Base-by-base conservation (phyloP, 1,140 invertebrate genomes). In the Aphaenogaster floridana region DNA sequence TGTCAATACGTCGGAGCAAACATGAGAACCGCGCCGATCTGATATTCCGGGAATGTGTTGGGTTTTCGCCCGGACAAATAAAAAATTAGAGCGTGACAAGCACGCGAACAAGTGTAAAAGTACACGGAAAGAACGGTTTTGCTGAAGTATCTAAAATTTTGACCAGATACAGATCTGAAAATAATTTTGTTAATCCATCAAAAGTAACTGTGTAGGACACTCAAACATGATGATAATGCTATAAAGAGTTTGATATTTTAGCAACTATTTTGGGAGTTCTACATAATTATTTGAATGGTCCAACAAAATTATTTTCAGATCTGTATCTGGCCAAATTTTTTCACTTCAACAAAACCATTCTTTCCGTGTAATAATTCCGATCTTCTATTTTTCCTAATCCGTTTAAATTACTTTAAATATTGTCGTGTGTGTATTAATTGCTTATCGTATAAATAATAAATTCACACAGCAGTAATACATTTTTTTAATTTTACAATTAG, bases 1-100 rank as follows among this genome's bases (percentile, higher is more conserved):
- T 50, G 48, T 39, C 68, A 61, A 83, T 83, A 74, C 42, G 54
- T 57, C 79, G 39, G 13, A 71, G 63, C 50, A 39, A 81, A 81
- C 50, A 66, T 57, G 42, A 54, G 78, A 42, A 71, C 36, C 42
- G 11, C 52, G 54, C 45, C 42, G 69, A 74, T 48, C 39, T 42
- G 69, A 6, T n/a, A 61, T 63, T 61, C 42, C 54, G 6, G 54
- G 28, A 61, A 61, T 57, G 42, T 57, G 64, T 81, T 5, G 48
- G 45, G 6, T 68, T 52, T 68, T 68, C 48, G 57, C 39, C n/a
- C 11, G 9, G 21, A 57, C 64, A 8, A 71, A 48, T 78, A 78
- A 78, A 61, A 61, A n/a, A 80, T 80, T 52, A 28, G 36, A 54
- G 39, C 63, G 48, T 52, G 63, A 69, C 48, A 15, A 42, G 34